Evolutionary conservation across 2,113 vertebrate genomes (phyloP).

Genomic region (Eclectus roratus): DNA sequence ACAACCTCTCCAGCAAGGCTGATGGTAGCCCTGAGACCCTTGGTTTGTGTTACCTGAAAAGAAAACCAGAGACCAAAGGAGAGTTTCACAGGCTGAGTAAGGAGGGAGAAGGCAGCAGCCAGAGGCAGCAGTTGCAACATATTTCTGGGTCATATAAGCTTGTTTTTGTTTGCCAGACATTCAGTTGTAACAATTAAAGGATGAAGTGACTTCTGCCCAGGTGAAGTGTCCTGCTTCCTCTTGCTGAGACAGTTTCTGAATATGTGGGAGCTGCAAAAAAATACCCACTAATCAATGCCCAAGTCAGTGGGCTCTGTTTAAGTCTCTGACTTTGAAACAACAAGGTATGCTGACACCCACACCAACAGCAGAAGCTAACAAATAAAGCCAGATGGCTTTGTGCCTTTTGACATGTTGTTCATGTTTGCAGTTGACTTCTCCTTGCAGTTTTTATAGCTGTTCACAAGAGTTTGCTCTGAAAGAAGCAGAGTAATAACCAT

Average conservation of each 20-base stretch:
- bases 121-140: neutral
- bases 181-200: neutral
- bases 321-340: neutral
- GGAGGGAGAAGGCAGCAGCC: neutral
- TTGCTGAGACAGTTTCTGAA: neutral
- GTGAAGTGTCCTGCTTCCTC: neutral
- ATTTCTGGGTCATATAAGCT: neutral
- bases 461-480: neutral
- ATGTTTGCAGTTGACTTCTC: neutral
- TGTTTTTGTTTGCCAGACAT: neutral
- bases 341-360: neutral
- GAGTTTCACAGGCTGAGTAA: neutral
- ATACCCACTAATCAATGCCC: neutral
- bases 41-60: neutral
- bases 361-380: neutral
- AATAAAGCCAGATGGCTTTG: neutral
- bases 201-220: neutral
- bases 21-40: neutral
- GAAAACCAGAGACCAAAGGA: neutral
- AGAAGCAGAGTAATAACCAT: neutral
- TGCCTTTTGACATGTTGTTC: neutral
- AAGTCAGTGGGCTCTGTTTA: neutral
- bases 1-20: neutral
- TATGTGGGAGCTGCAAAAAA: neutral
- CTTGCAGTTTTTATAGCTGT: neutral